Evolutionary conservation across 2,888 invertebrate species (phyloP), one percentile per base, ranked within the genome.

Genomic region (Blastobasis adustella): DNA sequence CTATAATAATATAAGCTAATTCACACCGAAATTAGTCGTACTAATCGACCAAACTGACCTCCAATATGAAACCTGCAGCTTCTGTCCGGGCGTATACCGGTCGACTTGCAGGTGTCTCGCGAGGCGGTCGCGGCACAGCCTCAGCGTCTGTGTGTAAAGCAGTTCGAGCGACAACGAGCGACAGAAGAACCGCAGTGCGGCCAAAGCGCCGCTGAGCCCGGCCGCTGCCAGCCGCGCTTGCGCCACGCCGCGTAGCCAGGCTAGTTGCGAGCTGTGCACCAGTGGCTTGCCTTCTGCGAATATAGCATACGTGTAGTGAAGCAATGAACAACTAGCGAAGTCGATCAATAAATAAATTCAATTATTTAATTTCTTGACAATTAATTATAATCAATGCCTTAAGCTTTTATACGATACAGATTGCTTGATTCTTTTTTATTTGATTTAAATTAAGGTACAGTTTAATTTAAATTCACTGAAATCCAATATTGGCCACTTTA

Each of bases 11-110:
- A n/a, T n/a, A n/a, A n/a, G n/a, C n/a, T n/a, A n/a, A n/a, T n/a
- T n/a, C n/a, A n/a, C n/a, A n/a, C n/a, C n/a, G n/a, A n/a, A n/a
- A n/a, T n/a, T n/a, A n/a, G n/a, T n/a, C n/a, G n/a, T n/a, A n/a
- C 23, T 7, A 5, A 47, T 10, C 10, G 1, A 41, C 6, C 4
- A 46, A 37, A 58, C 64, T 68, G 54, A 93, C 93, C 96, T 94
- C 98, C 98, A 98, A 85, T 98, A 98, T 0, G 97, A 97, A n/a
- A 98, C 92, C 8, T 95, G 93, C 10, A 98, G 89, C 72, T 95
- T 94, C 64, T 94, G 94, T 10, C 98, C 98, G 0, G 96, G 95
- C 38, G 93, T 90, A 74, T 98, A 98, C 71, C 96, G 95, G 70
- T 98, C 98, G 5, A 97, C 95, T 66, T 94, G 93, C 53, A 97